A percentile compares a stretch with the other conserved stretches of the same genome.
These are phyloP conservation scores for Bugulina stolonifera DNA, from an alignment of 2,888 invertebrate species.

Conservation along the genomic window DNA sequence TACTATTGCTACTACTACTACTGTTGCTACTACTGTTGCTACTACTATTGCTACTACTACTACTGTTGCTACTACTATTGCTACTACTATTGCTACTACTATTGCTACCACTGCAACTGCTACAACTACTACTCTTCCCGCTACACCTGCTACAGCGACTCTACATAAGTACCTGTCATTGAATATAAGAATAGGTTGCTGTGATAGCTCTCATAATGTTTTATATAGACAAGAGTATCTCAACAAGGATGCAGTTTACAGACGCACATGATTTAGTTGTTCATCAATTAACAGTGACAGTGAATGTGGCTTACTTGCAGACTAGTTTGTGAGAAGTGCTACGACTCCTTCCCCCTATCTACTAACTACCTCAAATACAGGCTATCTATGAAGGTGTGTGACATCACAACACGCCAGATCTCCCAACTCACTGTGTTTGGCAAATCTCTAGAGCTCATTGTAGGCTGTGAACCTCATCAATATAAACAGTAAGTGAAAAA, in stretches of 20 bases:
- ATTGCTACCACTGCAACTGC: background rate
- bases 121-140: background rate
- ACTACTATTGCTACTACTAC: background rate
- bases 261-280: no score
- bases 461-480: constrained; percentile 5
- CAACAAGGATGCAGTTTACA: no score
- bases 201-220: no score
- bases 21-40: background rate
- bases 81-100: background rate
- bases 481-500: constrained; percentile 8
- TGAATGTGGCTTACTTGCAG: background rate
- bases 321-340: constrained; percentile 1
- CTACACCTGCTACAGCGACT: constrained; percentile 44
- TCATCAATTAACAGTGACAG: no score
- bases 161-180: no score
- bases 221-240: no score
- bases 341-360: background rate
- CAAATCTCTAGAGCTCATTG: background rate
- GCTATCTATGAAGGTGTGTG: constrained; percentile 20
- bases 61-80: background rate
- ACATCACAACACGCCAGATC: constrained; percentile 6
- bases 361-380: background rate
- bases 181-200: no score
- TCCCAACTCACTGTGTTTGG: constrained; percentile 4
- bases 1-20: background rate